Evolutionary conservation across 2,888 invertebrate species (phyloP).

Genomic region (Amiota minor): DNA sequence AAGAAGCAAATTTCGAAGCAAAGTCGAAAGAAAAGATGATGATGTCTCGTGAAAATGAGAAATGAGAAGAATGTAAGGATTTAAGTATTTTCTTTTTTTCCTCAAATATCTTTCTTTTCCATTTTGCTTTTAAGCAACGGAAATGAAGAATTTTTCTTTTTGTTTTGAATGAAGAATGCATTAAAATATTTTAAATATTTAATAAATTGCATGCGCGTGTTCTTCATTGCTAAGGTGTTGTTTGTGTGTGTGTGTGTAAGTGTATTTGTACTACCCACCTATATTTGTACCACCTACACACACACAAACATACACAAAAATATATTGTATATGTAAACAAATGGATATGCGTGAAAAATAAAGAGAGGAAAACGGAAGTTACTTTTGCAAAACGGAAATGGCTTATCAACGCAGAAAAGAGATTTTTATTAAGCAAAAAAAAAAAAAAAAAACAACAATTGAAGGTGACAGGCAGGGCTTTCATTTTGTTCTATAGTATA

Average conservation of each 20-base stretch:
- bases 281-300: too few relatives aligned
- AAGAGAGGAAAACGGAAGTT: conserved; percentile 14
- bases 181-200: conserved; percentile 30
- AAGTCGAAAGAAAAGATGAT: not conserved
- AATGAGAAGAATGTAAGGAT: too few relatives aligned
- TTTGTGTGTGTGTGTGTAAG: too few relatives aligned
- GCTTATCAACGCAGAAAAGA: conserved; percentile 2
- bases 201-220: conserved; percentile 18
- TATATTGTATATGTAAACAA: not conserved
- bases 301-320: conserved; percentile 45
- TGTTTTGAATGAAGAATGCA: conserved; percentile 12
- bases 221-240: too few relatives aligned
- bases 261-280: too few relatives aligned
- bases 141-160: conserved; percentile 10
- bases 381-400: conserved; percentile 19
- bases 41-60: too few relatives aligned
- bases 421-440: not conserved
- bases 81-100: too few relatives aligned
- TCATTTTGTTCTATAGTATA: conserved; percentile 8
- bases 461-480: not conserved
- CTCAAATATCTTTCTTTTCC: not conserved
- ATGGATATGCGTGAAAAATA: not conserved
- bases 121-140: conserved; percentile 15
- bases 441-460: not conserved
- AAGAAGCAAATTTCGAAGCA: not conserved